These are phyloP conservation scores for Diachasma alloeum DNA, from an alignment of 1,140 invertebrate genomes.

Conservation along the genomic window DNA sequence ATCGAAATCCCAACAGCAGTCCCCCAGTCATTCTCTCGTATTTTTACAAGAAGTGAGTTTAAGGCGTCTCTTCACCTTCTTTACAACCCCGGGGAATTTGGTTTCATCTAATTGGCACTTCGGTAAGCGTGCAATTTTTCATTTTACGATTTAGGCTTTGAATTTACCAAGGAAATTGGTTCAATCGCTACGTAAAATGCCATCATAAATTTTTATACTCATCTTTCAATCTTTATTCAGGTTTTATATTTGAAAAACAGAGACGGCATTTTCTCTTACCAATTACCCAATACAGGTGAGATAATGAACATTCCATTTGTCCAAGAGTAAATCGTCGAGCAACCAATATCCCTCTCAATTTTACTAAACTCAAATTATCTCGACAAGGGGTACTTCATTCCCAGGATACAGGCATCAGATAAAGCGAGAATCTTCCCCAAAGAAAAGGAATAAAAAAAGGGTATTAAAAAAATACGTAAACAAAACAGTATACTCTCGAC, in stretches of 20 bases:
- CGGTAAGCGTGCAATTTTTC: not conserved
- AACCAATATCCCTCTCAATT: too few relatives aligned
- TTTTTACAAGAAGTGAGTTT: constrained; percentile 8
- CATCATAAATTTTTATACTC: not conserved
- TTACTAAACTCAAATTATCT: not conserved
- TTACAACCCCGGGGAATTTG: not conserved
- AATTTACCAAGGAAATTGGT: not conserved
- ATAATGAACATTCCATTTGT: too few relatives aligned
- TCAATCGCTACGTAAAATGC: not conserved
- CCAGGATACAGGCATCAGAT: not conserved
- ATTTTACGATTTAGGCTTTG: not conserved
- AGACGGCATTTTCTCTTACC: too few relatives aligned
- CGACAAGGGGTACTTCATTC: not conserved
- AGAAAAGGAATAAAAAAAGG: constrained; percentile 10
- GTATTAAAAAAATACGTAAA: constrained; percentile 16
- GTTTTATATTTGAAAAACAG: too few relatives aligned
- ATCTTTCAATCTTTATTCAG: too few relatives aligned
- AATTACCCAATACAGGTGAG: too few relatives aligned
- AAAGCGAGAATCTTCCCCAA: not conserved
- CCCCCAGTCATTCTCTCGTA: not conserved
- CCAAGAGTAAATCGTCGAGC: too few relatives aligned
- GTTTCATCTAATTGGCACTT: constrained; percentile 3
- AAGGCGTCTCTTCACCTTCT: not conserved
- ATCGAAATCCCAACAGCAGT: constrained; percentile 5
- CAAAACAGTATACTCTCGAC: constrained; percentile 16